Evolutionary conservation across 1,140 invertebrate species (phyloP).

Genomic region (Drosophila suzukii): DNA sequence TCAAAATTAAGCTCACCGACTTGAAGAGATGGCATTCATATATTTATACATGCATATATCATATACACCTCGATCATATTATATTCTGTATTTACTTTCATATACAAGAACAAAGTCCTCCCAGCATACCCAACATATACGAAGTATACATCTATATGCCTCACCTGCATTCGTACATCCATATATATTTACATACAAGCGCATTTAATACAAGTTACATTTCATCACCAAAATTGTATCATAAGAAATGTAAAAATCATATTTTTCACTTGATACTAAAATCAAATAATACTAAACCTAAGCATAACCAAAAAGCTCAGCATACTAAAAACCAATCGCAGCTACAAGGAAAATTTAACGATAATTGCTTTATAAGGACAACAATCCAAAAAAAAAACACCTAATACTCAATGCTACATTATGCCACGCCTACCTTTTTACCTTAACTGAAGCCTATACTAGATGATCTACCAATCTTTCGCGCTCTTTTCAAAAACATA

Average conservation of each 20-base stretch:
- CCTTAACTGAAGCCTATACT: conserved; percentile 60
- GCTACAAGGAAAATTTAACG: conserved; percentile 24
- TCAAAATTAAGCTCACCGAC: conserved; percentile 78
- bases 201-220: conserved; percentile 48
- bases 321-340: conserved; percentile 48
- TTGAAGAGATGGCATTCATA: conserved; percentile 63
- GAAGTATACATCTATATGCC: conserved; percentile 47
- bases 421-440: conserved; percentile 73
- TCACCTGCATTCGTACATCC: conserved; percentile 42
- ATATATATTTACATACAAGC: conserved; percentile 52
- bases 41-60: conserved; percentile 62
- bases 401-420: conserved; percentile 70
- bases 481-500: conserved; percentile 55
- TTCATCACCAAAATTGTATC: conserved; percentile 41
- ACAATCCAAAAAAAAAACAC: conserved; percentile 20
- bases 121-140: conserved; percentile 47
- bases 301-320: conserved; percentile 44
- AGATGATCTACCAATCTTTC: conserved; percentile 44
- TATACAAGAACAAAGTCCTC: conserved; percentile 52
- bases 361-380: conserved; percentile 60
- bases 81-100: conserved; percentile 55
- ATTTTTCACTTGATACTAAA: conserved; percentile 64
- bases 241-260: conserved; percentile 58
- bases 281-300: conserved; percentile 31
- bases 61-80: conserved; percentile 47